Evolutionary conservation across 2,888 invertebrate species (phyloP).

Genomic region (Melitaea athalia): DNA sequence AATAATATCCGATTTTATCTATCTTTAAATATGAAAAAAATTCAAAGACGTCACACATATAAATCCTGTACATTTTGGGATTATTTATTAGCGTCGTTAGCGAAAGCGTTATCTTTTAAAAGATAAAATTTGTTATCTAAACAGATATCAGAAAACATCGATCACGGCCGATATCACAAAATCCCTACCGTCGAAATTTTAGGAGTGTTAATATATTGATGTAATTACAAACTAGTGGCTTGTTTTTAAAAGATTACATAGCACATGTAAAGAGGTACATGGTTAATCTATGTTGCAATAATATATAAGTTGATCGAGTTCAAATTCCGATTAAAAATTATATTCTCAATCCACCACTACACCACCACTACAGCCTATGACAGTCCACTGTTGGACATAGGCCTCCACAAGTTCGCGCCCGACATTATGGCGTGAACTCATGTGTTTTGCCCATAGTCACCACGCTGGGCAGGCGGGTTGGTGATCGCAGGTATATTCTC

Average conservation of each 20-base stretch:
- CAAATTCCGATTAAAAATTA: too few relatives aligned
- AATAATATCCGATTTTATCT: conserved; percentile 27
- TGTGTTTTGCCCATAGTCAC: too few relatives aligned
- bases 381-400: too few relatives aligned
- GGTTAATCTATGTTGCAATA: neutral
- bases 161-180: conserved; percentile 71
- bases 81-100: conserved; percentile 17
- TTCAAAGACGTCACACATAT: conserved; percentile 27
- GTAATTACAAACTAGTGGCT: conserved; percentile 38
- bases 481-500: too few relatives aligned
- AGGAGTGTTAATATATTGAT: conserved; percentile 43
- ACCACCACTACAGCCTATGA: too few relatives aligned
- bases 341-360: too few relatives aligned
- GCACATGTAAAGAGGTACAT: neutral
- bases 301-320: too few relatives aligned
- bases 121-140: conserved; percentile 70
- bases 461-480: too few relatives aligned
- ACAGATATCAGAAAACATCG: conserved; percentile 69
- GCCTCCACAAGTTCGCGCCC: too few relatives aligned
- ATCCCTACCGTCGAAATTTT: conserved; percentile 62
- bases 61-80: conserved; percentile 22
- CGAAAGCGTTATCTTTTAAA: conserved; percentile 42
- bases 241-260: conserved; percentile 34
- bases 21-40: conserved; percentile 19
- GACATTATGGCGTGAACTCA: too few relatives aligned